Evolutionary conservation across 2,113 vertebrate species (phyloP).

Genomic region (Xiphophorus hellerii): DNA sequence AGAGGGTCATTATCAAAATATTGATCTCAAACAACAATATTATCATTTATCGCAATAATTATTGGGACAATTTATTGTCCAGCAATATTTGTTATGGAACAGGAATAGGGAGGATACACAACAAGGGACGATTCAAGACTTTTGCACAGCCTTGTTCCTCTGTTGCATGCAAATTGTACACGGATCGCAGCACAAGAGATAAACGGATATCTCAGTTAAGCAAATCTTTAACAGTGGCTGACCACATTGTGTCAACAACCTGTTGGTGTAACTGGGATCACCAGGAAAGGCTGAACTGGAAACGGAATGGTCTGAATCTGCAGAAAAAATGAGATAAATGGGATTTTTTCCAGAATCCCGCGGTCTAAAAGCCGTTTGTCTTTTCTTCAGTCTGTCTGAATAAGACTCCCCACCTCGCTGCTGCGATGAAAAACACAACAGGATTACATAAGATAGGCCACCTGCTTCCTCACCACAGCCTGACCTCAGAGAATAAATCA

Average conservation of each 20-base stretch:
- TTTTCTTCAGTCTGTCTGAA: neutral
- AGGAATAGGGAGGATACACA: too few relatives aligned
- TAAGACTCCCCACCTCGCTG: neutral
- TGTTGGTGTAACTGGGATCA: neutral
- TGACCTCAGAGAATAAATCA: neutral
- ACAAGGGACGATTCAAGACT: neutral
- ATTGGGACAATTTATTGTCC: too few relatives aligned
- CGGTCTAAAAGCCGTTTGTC: neutral
- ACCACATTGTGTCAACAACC: neutral
- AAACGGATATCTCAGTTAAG: neutral
- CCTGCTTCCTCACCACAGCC: conserved; percentile 7
- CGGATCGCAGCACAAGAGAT: too few relatives aligned
- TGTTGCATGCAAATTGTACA: neutral
- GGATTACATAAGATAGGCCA: conserved; percentile 2
- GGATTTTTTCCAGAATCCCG: neutral
- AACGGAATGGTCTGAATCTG: neutral
- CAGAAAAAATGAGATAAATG: neutral
- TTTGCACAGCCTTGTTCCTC: neutral
- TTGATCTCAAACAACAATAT: too few relatives aligned
- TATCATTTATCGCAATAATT: too few relatives aligned
- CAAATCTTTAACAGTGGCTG: neutral
- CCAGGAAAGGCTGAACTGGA: neutral
- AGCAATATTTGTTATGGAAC: too few relatives aligned
- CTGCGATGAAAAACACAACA: neutral
- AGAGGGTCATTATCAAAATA: too few relatives aligned